A percentile compares a stretch with the other conserved stretches of the same genome.
These are phyloP conservation scores for Mus caroli DNA, from an alignment of 2,797 vertebrate species.

Conservation along the genomic window DNA sequence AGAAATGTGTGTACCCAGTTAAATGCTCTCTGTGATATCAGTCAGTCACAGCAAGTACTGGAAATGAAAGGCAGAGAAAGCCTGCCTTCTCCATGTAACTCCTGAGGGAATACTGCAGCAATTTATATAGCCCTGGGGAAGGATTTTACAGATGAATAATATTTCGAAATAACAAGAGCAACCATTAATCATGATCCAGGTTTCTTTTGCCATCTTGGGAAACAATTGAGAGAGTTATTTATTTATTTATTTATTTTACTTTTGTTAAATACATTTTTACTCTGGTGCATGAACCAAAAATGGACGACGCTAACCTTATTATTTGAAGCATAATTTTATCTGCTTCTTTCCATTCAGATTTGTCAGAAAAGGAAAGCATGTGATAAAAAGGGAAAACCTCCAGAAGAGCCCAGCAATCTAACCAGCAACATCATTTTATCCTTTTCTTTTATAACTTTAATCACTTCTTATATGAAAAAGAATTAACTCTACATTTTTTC, in stretches of 20 bases:
- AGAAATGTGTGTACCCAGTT: background rate
- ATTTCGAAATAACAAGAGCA: conserved; percentile 21
- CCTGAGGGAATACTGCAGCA: conserved; percentile 6
- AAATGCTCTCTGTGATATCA: background rate
- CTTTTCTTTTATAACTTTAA: conserved; percentile 39
- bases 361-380: background rate
- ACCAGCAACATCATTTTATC: background rate
- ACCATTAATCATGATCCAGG: background rate
- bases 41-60: background rate
- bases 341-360: conserved; percentile 16
- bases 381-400: background rate
- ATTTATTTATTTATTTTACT: background rate
- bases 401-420: conserved; percentile 4
- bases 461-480: conserved; percentile 17
- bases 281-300: background rate
- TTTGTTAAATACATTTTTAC: conserved; percentile 1
- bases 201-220: conserved; percentile 11
- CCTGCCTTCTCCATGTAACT: background rate
- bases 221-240: background rate
- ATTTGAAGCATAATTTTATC: background rate
- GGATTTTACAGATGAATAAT: background rate
- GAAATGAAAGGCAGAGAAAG: background rate
- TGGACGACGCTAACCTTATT: background rate
- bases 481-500: background rate
- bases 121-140: conserved; percentile 13